phyloP scores from a whole-genome alignment of 2,797 vertebrate genomes.

The Rhabdophis nuchalis region DNA sequence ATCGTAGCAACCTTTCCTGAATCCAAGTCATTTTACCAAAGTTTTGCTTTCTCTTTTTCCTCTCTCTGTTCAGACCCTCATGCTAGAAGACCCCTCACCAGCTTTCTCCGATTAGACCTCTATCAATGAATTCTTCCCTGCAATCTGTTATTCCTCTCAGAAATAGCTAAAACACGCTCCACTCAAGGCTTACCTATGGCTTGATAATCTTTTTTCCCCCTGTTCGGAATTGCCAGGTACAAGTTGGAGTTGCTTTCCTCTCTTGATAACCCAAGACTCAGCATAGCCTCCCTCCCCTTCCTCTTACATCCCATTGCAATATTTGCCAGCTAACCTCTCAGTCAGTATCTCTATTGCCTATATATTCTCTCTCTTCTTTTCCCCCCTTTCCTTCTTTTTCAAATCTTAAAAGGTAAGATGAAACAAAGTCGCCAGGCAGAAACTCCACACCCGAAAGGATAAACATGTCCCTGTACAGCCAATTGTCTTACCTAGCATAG shows the following conservation, averaged over 20 bases:
- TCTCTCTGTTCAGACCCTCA: background rate
- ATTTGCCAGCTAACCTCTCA: background rate
- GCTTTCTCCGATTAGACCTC: background rate
- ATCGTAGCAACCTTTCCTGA: background rate
- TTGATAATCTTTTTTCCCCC: background rate
- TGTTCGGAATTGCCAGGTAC: background rate
- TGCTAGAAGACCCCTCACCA: background rate
- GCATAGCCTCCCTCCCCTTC: slow-evolving; percentile 13
- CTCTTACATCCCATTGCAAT: slow-evolving; percentile 6
- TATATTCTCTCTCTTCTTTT: background rate
- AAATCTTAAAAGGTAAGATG: slow-evolving; percentile 1
- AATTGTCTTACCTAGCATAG: slow-evolving; percentile 20
- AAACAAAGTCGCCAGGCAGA: background rate
- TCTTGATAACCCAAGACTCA: background rate
- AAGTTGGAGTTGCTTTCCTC: background rate
- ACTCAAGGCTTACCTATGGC: background rate
- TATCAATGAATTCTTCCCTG: background rate
- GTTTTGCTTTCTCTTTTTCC: background rate
- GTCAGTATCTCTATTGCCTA: background rate
- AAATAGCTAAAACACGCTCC: background rate
- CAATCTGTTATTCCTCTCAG: background rate
- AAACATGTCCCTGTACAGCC: background rate
- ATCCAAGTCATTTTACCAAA: background rate
- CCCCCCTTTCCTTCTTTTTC: background rate
- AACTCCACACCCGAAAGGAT: background rate